Evolutionary conservation across 2,113 vertebrate genomes (phyloP).

Genomic region (Probosciger aterrimus): DNA sequence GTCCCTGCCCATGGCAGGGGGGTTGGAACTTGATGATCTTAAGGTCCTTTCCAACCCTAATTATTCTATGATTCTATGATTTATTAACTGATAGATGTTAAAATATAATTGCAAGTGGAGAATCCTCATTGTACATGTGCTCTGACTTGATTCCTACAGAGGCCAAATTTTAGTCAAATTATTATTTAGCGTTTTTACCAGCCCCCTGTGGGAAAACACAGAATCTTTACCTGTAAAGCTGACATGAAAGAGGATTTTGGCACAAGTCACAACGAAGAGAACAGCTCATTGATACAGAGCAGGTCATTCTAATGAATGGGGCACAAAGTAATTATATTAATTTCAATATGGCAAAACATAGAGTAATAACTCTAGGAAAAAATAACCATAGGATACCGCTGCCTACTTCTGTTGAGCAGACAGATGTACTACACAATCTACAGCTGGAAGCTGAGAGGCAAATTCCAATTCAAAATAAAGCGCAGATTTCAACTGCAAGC

Average conservation of each 20-base stretch:
- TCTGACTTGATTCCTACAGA: not conserved
- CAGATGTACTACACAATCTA: not conserved
- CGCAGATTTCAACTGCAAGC: not conserved
- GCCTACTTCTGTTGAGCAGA: not conserved
- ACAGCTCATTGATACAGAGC: not conserved
- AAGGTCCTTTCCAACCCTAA: no score
- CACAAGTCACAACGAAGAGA: not conserved
- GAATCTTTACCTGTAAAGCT: not conserved
- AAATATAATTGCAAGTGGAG: not conserved
- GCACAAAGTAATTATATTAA: not conserved
- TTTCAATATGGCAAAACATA: not conserved
- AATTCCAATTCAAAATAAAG: not conserved
- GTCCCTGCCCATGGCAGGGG: no score
- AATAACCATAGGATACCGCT: not conserved
- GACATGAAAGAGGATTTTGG: not conserved
- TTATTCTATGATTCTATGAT: no score
- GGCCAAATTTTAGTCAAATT: not conserved
- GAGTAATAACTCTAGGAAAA: not conserved
- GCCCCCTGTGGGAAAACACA: not conserved
- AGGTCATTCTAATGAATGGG: not conserved
- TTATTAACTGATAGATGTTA: not conserved
- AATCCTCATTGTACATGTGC: not conserved
- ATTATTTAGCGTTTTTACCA: not conserved
- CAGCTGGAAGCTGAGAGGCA: not conserved
- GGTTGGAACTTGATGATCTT: no score